Evolutionary conservation across 2,797 vertebrate genomes (phyloP).

Genomic region (Lepus oiostolus): DNA sequence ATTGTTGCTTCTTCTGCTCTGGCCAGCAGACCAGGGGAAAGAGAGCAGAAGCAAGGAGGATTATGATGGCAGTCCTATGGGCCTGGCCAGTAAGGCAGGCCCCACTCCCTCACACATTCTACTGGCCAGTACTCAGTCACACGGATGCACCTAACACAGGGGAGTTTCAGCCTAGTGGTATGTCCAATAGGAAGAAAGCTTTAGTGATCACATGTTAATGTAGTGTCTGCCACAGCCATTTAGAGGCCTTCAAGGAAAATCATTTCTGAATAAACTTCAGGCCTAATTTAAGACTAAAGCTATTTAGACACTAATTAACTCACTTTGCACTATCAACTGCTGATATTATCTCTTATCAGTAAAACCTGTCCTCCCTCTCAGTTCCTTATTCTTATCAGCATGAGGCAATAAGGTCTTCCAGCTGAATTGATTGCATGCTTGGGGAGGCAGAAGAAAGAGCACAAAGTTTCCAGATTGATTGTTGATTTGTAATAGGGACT

Average conservation of each 20-base stretch:
- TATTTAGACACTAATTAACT: slow-evolving; percentile 66
- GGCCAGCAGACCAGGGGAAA: not conserved
- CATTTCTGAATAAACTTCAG: slow-evolving; percentile 33
- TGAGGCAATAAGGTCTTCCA: not conserved
- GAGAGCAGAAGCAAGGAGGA: not conserved
- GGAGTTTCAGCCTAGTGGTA: not conserved
- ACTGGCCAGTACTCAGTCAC: not conserved
- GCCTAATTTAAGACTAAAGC: slow-evolving; percentile 55
- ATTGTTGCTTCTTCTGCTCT: not conserved
- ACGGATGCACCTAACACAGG: not conserved
- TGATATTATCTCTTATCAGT: slow-evolving; percentile 43
- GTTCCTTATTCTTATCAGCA: slow-evolving; percentile 14
- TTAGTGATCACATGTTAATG: not conserved
- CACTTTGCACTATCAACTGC: slow-evolving; percentile 48
- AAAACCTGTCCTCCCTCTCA: not conserved
- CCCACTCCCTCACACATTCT: not conserved
- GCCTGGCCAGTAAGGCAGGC: not conserved
- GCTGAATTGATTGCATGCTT: not conserved
- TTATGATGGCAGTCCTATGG: not conserved
- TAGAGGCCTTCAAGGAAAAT: slow-evolving; percentile 43
- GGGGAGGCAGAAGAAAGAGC: not conserved
- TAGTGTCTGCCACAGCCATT: slow-evolving; percentile 26
- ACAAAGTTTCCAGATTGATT: slow-evolving; percentile 9
- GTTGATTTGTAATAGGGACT: not conserved
- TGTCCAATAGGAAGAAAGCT: not conserved